Conservation (phyloP, 2,888 invertebrate genomes). For the Helleia helle region DNA sequence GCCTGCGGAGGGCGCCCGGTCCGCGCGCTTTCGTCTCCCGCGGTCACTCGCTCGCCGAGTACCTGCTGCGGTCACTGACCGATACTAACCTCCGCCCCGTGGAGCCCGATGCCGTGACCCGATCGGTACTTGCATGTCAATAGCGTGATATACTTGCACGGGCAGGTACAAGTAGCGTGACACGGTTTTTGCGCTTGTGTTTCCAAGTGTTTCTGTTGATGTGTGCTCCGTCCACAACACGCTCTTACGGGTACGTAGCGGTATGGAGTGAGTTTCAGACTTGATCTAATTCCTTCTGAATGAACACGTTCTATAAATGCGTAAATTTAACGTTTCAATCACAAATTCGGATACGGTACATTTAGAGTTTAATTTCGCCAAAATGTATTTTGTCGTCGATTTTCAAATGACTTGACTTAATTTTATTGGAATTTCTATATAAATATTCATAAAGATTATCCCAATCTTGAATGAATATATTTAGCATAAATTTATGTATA, state of each 20-base stretch:
- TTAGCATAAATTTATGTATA: too few species aligned
- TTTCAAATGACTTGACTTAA: too few species aligned
- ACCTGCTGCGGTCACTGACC: slow-evolving; percentile 57
- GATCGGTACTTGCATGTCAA: too few species aligned
- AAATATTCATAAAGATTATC: too few species aligned
- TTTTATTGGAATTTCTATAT: too few species aligned
- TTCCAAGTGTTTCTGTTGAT: not conserved
- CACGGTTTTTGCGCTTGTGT: not conserved
- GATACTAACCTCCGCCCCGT: slow-evolving; percentile 41
- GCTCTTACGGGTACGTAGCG: too few species aligned
- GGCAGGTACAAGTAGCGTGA: slow-evolving; percentile 57
- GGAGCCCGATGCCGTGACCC: slow-evolving; percentile 22
- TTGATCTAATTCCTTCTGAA: slow-evolving; percentile 26
- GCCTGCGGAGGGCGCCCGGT: slow-evolving; percentile 64
- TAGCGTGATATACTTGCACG: slow-evolving; percentile 26
- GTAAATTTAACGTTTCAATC: too few species aligned
- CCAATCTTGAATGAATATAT: too few species aligned
- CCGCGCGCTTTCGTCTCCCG: slow-evolving; percentile 49
- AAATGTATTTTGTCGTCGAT: too few species aligned
- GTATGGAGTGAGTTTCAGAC: slow-evolving; percentile 34
- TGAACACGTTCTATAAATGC: too few species aligned
- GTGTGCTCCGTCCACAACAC: slow-evolving; percentile 23
- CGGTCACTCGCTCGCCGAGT: slow-evolving; percentile 36
- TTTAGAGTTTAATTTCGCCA: too few species aligned
- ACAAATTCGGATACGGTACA: too few species aligned